Conservation (phyloP, 2,797 vertebrate species). For the Philypnodon macrostomus region DNA sequence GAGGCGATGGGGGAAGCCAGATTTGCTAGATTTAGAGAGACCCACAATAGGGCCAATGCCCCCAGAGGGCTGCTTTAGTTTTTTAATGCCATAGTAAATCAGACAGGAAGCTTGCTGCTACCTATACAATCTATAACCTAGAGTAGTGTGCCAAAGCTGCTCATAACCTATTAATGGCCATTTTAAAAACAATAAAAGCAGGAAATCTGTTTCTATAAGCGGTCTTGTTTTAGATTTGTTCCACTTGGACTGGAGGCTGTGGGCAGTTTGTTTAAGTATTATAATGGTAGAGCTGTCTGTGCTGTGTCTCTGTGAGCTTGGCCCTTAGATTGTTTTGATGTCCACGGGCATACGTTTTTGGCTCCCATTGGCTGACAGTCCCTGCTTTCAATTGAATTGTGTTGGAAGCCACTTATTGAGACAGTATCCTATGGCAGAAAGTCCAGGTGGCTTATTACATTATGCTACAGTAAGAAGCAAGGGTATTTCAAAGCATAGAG, state of each 20-base stretch:
- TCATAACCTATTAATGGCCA: slow-evolving; percentile 53
- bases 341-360: slow-evolving; percentile 29
- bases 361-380: slow-evolving; percentile 13
- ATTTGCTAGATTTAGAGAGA: slow-evolving; percentile 35
- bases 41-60: slow-evolving; percentile 19
- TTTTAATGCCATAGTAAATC: slow-evolving; percentile 62
- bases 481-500: slow-evolving; percentile 19
- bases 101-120: slow-evolving; percentile 56
- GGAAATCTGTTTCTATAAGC: slow-evolving; percentile 56
- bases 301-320: too few species aligned
- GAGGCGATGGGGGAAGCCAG: slow-evolving; percentile 20
- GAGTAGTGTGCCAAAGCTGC: slow-evolving; percentile 12
- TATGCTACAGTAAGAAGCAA: slow-evolving; percentile 35
- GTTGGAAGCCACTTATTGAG: slow-evolving; percentile 28
- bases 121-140: slow-evolving; percentile 33
- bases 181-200: slow-evolving; percentile 54
- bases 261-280: slow-evolving; percentile 18
- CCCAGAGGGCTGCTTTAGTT: slow-evolving; percentile 41
- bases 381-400: slow-evolving; percentile 28
- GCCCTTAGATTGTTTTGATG: slow-evolving; percentile 43
- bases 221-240: slow-evolving; percentile 49
- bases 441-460: slow-evolving; percentile 41
- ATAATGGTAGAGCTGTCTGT: slow-evolving; percentile 20
- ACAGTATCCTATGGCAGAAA: slow-evolving; percentile 28
- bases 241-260: slow-evolving; percentile 14